Base-by-base conservation (phyloP, 1,140 invertebrate genomes). In the Andricus grossulariae region DNA sequence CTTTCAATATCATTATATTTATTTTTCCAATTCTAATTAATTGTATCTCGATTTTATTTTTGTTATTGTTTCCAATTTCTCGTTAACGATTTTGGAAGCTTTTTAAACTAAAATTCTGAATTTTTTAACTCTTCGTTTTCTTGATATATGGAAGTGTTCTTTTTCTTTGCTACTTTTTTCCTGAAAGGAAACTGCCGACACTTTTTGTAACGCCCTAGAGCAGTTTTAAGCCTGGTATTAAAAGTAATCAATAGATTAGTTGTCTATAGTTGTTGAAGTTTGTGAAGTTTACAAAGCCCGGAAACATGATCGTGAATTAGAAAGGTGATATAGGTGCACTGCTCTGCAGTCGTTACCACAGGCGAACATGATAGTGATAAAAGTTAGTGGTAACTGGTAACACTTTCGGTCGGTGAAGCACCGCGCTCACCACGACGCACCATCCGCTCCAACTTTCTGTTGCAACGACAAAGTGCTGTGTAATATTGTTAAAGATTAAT, bases 401-500 rank as follows among this genome's bases (percentile, higher is more conserved):
- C 60, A 39, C 60, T 66, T 39, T 66, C 32, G 39, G 39, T 45
- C 8, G 39, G 39, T 45, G 10, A 45, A 45, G 39, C 39, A 45
- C 39, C 39, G 39, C 39, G 39, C 39, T 45, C 39, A 45, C 39
- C 39, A 11, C 39, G 25, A n/a, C 25, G 60, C 25, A 25, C 21
- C 60, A 66, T 66, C 25, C 12, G 60, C 60, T 66, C 39, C 32
- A 66, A 66, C 60, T 66, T 66, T 72, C 45, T 72, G 18, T 50
- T 25, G 72, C 50, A 54, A n/a, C 32, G 72, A 73, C 52, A 55
- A 73, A 73, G 72, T 73, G 72, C 25, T 39, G 72, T 52, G 39
- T 73, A 73, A 73, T 73, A 73, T 73, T 54, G 50, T 73, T 73
- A 73, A 55, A 52, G 72, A 73, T 73, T 73, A 73, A 52, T 73